Base-by-base conservation (phyloP, 2,888 invertebrate species). In the Zaprionus lineosus region DNA sequence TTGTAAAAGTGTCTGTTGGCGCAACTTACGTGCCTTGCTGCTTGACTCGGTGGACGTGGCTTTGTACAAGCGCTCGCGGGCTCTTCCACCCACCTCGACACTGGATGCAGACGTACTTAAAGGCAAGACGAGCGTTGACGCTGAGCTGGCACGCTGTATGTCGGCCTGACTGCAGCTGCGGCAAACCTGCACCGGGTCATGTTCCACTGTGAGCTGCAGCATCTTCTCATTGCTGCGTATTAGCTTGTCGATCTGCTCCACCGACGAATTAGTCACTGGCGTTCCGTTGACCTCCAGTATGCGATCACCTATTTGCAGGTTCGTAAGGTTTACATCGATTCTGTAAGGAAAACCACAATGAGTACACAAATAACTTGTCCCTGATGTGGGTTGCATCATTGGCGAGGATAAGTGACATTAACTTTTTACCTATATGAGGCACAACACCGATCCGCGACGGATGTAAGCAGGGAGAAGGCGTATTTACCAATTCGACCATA, bases 241-340 rank as follows among this genome's bases (percentile, higher is more conserved):
- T 21, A 94, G 91, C 87, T 93, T 93, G 88, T 96, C 95, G 50
- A 95, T 94, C 73, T 94, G 96, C 63, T 95, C 94, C 39, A 96
- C 91, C 0, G 95, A 94, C 46, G 94, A 93, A 86, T 95, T 95
- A 85, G 93, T 93, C 0, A 97, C 95, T 0, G 97, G 95, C 0
- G 95, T 93, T 1, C 98, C 97, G 91, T 98, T 97, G 40, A 98
- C 96, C 91, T 98, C 98, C 64, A 98, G 91, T 70, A 98, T 96
- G 84, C 94, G 92, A 91, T 98, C 98, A n/a, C 98, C 98, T 74
- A 97, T 94, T 88, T 95, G 97, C 48, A 97, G 91, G 5, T 95
- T 94, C 92, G 96, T 94, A 53, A 96, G 91, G 75, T 94, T 94
- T 55, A 95, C 93, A 86, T 96, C 96, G 82, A 96, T 92, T 89